Percentiles rank a stretch among this genome's conserved stretches.
phyloP scores from a whole-genome alignment of 2,113 vertebrate species.

The Dendropsophus ebraccatus region DNA sequence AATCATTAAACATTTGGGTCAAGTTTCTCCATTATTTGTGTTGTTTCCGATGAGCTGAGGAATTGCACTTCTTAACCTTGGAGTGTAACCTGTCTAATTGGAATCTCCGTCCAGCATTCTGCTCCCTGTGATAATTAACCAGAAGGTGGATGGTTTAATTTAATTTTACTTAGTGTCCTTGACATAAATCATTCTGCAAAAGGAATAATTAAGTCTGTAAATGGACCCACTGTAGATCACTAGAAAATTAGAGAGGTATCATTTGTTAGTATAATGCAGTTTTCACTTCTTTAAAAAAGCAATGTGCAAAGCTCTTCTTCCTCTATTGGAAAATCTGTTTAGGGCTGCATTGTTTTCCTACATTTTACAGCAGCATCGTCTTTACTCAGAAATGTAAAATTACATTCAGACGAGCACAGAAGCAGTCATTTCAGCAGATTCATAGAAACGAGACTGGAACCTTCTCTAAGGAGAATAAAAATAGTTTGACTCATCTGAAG shows the following conservation, averaged over 20 bases:
- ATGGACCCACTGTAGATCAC: constrained; percentile 23
- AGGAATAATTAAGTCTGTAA: constrained; percentile 53
- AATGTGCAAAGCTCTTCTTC: constrained; percentile 6
- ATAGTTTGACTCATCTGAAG: background rate
- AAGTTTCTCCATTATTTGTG: constrained; percentile 77
- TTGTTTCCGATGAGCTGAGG: constrained; percentile 64
- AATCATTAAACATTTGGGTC: constrained; percentile 75
- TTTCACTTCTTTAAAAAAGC: background rate
- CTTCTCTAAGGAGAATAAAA: background rate
- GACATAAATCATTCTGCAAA: constrained; percentile 61
- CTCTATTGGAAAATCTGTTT: background rate
- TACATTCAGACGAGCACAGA: background rate
- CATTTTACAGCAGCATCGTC: background rate
- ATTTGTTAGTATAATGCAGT: constrained; percentile 36
- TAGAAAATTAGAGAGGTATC: background rate
- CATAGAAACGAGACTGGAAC: background rate
- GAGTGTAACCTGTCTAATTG: constrained; percentile 64
- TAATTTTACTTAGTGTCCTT: constrained; percentile 63
- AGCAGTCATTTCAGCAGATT: background rate
- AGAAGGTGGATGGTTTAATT: constrained; percentile 62
- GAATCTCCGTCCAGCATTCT: constrained; percentile 64
- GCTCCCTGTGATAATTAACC: constrained; percentile 69
- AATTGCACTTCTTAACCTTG: constrained; percentile 68
- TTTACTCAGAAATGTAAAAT: background rate
- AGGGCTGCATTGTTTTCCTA: background rate